Conservation (phyloP, 2,113 vertebrate species). For the Gobiocypris rarus region DNA sequence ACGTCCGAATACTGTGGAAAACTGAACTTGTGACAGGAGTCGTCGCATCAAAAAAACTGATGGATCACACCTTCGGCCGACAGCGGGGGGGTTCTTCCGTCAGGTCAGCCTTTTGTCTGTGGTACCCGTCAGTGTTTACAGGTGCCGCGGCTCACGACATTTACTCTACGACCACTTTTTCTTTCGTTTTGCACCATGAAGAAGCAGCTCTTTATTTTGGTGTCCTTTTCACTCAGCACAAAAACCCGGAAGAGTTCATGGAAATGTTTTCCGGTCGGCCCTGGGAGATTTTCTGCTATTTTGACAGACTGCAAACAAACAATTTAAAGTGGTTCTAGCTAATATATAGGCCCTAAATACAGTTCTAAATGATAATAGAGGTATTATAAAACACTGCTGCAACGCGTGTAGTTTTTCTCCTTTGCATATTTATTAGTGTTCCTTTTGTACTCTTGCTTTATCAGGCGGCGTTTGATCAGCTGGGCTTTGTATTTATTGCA, state of each 20-base stretch:
- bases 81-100: no score
- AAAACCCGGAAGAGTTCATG: background rate
- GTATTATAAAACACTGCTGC: conserved; percentile 1
- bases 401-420: background rate
- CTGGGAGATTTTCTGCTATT: conserved; percentile 17
- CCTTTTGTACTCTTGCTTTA: conserved; percentile 32
- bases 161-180: background rate
- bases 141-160: conserved; percentile 64
- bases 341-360: background rate
- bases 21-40: conserved; percentile 57
- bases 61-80: background rate
- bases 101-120: background rate
- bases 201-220: background rate
- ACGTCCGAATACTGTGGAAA: conserved; percentile 77
- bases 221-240: conserved; percentile 2
- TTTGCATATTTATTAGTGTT: conserved; percentile 33
- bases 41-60: background rate
- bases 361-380: background rate
- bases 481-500: conserved; percentile 48
- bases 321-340: background rate
- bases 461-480: background rate
- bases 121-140: conserved; percentile 79
- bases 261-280: background rate
- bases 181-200: background rate
- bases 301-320: background rate